phyloP scores from a whole-genome alignment of 23 tunicate species.

The Diplosoma virens region DNA sequence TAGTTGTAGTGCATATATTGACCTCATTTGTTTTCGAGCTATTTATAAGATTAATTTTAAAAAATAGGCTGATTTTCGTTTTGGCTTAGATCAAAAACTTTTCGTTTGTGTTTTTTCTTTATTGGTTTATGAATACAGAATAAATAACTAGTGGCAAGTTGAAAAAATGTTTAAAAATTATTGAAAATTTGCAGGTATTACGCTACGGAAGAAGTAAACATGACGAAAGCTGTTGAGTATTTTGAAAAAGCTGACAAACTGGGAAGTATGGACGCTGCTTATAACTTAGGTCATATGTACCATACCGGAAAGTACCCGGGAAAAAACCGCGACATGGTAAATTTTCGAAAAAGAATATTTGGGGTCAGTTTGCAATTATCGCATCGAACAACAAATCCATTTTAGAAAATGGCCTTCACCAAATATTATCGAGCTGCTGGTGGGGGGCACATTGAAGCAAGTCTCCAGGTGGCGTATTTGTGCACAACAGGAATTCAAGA shows the following conservation, averaged over 20 bases:
- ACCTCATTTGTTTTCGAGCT: no score
- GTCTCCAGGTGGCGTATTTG: constrained; percentile 55
- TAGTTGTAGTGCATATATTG: no score
- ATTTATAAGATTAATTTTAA: no score
- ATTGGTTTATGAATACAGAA: no score
- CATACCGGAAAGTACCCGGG: constrained; percentile 81
- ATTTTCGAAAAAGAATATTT: neutral
- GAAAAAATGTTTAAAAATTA: no score
- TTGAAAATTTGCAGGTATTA: constrained; percentile 79
- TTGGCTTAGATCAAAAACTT: no score
- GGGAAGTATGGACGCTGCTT: constrained; percentile 81
- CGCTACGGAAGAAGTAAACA: constrained; percentile 60
- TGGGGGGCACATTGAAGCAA: constrained; percentile 78
- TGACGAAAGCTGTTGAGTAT: constrained; percentile 79
- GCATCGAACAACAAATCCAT: neutral
- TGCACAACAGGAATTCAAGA: constrained; percentile 59
- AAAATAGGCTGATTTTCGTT: no score
- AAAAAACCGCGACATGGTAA: constrained; percentile 55
- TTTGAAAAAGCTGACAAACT: constrained; percentile 77
- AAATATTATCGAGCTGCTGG: constrained; percentile 82
- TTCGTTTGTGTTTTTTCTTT: no score
- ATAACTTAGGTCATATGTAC: constrained; percentile 81
- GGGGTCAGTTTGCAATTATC: neutral
- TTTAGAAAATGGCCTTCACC: constrained; percentile 73
- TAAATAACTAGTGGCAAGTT: no score